Base-by-base conservation (phyloP, 2,888 invertebrate species). In the Acronicta aceris region DNA sequence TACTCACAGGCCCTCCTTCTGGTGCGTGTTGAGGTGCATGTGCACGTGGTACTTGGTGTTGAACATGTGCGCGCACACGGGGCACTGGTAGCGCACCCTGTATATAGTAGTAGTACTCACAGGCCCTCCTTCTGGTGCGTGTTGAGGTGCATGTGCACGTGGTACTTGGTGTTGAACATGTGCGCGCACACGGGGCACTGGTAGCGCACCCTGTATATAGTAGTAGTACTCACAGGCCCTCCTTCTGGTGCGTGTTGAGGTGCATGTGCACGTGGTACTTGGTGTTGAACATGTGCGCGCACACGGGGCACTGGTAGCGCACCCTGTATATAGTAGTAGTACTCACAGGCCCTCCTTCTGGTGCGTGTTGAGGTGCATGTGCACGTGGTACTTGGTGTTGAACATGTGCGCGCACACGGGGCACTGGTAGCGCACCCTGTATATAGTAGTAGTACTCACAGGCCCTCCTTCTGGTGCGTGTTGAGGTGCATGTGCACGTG, bases 391-490 rank as follows among this genome's bases (percentile, higher is more conserved):
- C 36, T 87, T 84, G 5, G 93, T 94, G 81, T 93, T 86, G 81
- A 94, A 94, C 89, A 93, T 89, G 71, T 94, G 93, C 36, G 94
- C 94, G 62, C 94, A 94, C 4, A 94, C 94, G 0, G 94, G 94
- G 9, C 94, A 94, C 84, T 93, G 94, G 87, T 92, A 94, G 0
- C 91, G 76, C 9, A 90, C 27, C 27, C 27, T 27, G 27, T 27
- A 27, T 27, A 27, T 7, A 7, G 27, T 27, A 27, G 27, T 8
- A 13, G 42, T 36, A 36, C 81, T 78, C 41, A 81, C 82, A 79
- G 43, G 5, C 68, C 65, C 33, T 65, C 64, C 56, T n/a, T 50
- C 33, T 55, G 50, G 50, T 55, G 55, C 33, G 60, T 55, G 15
- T 41, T 49, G 45, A 55, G 40, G 33, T 60, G 55, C 60, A 60